phyloP scores from a whole-genome alignment of 2,113 vertebrate species.

The Turnix velox region DNA sequence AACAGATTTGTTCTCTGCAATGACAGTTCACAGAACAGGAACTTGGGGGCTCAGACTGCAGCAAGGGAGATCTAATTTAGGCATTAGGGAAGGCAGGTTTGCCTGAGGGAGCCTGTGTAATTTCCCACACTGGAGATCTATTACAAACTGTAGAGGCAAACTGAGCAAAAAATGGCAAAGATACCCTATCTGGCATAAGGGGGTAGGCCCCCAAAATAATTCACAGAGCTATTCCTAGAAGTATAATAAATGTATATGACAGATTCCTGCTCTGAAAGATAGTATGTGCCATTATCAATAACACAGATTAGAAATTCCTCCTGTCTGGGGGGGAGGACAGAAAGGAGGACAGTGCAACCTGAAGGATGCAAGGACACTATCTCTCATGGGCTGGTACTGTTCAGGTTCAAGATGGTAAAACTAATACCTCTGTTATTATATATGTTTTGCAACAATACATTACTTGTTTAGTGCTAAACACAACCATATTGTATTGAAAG shows the following conservation, averaged over 20 bases:
- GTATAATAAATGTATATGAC: background rate
- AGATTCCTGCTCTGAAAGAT: background rate
- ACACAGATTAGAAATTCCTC: background rate
- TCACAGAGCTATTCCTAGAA: background rate
- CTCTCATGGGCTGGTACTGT: background rate
- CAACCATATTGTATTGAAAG: background rate
- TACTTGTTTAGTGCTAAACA: background rate
- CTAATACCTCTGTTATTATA: background rate
- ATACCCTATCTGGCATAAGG: accelerated
- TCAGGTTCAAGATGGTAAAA: background rate
- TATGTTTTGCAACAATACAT: background rate
- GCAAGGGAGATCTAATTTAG: background rate
- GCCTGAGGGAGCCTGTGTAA: background rate
- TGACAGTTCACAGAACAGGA: background rate
- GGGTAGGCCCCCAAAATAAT: background rate
- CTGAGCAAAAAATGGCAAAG: background rate
- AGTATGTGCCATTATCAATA: background rate
- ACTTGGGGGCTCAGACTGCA: background rate
- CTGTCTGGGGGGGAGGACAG: accelerated
- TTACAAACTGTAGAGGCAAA: background rate
- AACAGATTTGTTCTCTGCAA: background rate
- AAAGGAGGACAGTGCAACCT: background rate
- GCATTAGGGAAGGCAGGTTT: background rate
- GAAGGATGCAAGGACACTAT: background rate
- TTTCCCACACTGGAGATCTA: background rate